A percentile compares a stretch with the other conserved stretches of the same genome.
Conservation (phyloP, 2,888 invertebrate genomes). For the Epinotia bilunana region DNA sequence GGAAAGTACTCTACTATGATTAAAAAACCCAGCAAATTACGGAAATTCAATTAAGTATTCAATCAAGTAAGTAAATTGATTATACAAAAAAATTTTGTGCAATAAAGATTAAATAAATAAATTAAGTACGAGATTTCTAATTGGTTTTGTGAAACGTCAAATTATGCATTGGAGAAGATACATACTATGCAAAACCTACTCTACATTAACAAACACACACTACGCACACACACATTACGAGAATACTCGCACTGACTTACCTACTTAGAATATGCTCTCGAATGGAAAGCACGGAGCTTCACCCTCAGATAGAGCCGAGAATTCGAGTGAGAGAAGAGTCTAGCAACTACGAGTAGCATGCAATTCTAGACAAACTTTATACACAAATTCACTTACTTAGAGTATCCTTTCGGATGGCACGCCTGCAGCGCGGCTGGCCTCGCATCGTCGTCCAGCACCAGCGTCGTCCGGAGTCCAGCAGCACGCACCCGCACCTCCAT, state of each 20-base stretch:
- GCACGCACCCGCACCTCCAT: slow-evolving; percentile 96
- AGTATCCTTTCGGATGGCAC: slow-evolving; percentile 97
- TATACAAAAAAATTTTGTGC: too few relatives aligned
- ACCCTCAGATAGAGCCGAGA: slow-evolving; percentile 96
- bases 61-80: too few relatives aligned
- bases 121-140: background rate
- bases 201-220: too few relatives aligned
- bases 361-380: background rate
- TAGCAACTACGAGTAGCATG: slow-evolving; percentile 81
- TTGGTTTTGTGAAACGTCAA: background rate
- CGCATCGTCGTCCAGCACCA: slow-evolving; percentile 94
- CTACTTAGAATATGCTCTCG: too few relatives aligned
- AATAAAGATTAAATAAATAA: too few relatives aligned
- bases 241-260: too few relatives aligned
- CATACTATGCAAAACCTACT: too few relatives aligned
- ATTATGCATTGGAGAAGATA: background rate
- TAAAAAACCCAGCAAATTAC: background rate
- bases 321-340: slow-evolving; percentile 94
- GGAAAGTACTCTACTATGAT: too few relatives aligned
- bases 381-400: slow-evolving; percentile 85
- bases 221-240: too few relatives aligned
- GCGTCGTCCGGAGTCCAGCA: slow-evolving; percentile 91
- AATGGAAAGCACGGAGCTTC: slow-evolving; percentile 82
- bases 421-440: slow-evolving; percentile 96
- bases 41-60: background rate